phyloP scores from a whole-genome alignment of 2,113 vertebrate species.

The Zingel zingel region DNA sequence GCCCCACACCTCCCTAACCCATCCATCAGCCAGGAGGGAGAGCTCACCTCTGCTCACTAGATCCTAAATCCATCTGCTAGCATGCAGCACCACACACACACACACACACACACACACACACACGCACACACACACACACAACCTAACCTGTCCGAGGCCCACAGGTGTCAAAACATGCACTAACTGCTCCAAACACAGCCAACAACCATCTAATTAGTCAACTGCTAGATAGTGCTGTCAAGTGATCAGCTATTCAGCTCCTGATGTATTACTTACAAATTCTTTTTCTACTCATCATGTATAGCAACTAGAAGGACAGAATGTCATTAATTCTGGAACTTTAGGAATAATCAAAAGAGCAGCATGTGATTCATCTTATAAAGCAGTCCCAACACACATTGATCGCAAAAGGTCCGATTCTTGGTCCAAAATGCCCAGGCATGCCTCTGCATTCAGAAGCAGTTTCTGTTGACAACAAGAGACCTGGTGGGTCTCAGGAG shows the following conservation, averaged over 20 bases:
- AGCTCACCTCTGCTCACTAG: slow-evolving; percentile 55
- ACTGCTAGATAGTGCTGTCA: slow-evolving; percentile 60
- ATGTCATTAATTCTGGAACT: slow-evolving; percentile 4
- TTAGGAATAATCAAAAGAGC: slow-evolving; percentile 23
- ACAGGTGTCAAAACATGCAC: slow-evolving; percentile 74
- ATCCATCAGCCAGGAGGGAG: slow-evolving; percentile 82
- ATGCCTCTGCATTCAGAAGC: neutral
- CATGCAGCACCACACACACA: slow-evolving; percentile 21
- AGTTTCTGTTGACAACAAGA: neutral
- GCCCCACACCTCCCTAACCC: slow-evolving; percentile 70
- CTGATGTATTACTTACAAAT: slow-evolving; percentile 54
- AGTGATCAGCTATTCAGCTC: slow-evolving; percentile 42
- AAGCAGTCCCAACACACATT: slow-evolving; percentile 12
- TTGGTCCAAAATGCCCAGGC: neutral
- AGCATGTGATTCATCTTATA: slow-evolving; percentile 11
- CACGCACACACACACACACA: neutral
- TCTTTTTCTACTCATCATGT: slow-evolving; percentile 27
- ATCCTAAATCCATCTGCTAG: slow-evolving; percentile 72
- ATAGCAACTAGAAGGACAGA: neutral
- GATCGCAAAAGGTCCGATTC: neutral
- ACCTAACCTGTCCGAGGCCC: slow-evolving; percentile 34
- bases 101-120: neutral
- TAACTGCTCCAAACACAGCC: slow-evolving; percentile 32
- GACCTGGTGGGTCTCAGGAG: neutral
- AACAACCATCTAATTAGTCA: slow-evolving; percentile 60